A percentile compares a stretch with the other conserved stretches of the same genome.
Evolutionary conservation across 1,140 invertebrate species (phyloP).

Genomic region (Ylistrum balloti): DNA sequence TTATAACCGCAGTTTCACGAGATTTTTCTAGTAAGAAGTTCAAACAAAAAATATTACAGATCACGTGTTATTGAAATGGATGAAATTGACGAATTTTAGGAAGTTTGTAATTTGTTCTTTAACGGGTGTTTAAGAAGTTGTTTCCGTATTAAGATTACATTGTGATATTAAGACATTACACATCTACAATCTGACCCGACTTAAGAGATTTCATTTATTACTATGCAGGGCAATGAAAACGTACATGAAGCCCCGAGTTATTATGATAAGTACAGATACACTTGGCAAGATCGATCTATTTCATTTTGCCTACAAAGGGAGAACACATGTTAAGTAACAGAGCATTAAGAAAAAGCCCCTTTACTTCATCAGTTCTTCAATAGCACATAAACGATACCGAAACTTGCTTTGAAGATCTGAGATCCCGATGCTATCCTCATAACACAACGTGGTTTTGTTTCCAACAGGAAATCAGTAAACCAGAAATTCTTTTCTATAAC

Average conservation of each 20-base stretch:
- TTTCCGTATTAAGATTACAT: no score
- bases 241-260: neutral
- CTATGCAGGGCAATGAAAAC: neutral
- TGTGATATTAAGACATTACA: neutral
- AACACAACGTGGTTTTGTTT: conserved; percentile 32
- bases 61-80: no score
- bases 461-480: neutral
- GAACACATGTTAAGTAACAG: neutral
- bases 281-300: conserved; percentile 19
- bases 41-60: no score
- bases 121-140: no score
- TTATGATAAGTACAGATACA: conserved; percentile 3
- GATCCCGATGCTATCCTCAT: neutral
- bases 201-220: neutral
- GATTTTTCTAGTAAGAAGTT: no score
- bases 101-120: no score
- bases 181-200: neutral
- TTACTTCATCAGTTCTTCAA: neutral
- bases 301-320: neutral
- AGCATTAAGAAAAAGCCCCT: conserved; percentile 25
- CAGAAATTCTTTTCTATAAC: neutral
- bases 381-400: neutral
- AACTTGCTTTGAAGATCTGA: conserved; percentile 13
- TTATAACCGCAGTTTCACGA: no score
- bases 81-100: no score